Conservation (phyloP, 1,140 invertebrate genomes). For the Aporrectodea caliginosa region DNA sequence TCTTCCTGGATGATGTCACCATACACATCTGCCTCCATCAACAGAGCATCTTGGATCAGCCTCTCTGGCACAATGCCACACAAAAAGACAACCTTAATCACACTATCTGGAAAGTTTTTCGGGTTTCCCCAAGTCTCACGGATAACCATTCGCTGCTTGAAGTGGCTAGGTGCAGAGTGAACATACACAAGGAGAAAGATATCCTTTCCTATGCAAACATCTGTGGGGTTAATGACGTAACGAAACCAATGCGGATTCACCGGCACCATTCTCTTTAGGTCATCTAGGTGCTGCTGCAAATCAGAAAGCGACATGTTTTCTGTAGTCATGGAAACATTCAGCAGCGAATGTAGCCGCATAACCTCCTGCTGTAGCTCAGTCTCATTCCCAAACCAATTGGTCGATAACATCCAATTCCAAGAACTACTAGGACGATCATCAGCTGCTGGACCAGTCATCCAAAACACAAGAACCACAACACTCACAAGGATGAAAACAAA, state of each 20-base stretch:
- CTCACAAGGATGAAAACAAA: not conserved
- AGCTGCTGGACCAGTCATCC: not conserved
- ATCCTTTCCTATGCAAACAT: not conserved
- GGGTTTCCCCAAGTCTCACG: conserved; percentile 51
- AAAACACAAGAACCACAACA: not conserved
- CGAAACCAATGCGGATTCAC: conserved; percentile 18
- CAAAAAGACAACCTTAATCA: conserved; percentile 59
- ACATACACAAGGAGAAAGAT: conserved; percentile 39
- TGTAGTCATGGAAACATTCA: not conserved
- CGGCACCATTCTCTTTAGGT: not conserved
- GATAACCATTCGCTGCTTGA: conserved; percentile 45
- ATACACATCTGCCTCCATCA: conserved; percentile 61
- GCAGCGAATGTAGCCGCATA: not conserved
- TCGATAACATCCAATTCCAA: not conserved
- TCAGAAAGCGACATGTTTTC: not conserved
- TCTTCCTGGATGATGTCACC: conserved; percentile 73
- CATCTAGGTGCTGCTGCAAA: not conserved
- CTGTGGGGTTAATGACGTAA: conserved; percentile 20
- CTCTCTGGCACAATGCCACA: not conserved
- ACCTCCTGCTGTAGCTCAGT: not conserved
- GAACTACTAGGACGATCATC: not conserved
- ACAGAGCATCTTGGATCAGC: conserved; percentile 55
- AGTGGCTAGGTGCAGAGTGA: conserved; percentile 46
- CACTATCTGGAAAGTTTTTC: conserved; percentile 29
- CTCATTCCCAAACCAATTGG: too few species aligned